Evolutionary conservation across 2,888 invertebrate species (phyloP), one percentile per base, ranked within the genome.

Genomic region (Laothoe populi): DNA sequence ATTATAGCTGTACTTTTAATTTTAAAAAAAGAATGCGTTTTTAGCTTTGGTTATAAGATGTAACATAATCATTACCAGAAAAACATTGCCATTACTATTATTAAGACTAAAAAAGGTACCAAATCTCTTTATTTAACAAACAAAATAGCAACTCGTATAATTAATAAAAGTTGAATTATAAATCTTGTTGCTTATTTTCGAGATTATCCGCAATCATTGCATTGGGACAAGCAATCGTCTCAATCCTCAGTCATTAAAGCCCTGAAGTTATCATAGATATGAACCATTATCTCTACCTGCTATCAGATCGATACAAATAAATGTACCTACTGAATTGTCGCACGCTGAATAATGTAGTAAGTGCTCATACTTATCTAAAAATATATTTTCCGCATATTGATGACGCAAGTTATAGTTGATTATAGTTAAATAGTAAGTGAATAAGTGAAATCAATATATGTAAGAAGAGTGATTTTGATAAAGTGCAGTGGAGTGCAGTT

Each of bases 271-370:
- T 86, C 84, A 66, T 65, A 75, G 79, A 81, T 79, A 83, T 70
- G 70, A 72, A 64, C 67, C 67, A 69, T 79, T 85, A 87, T 86
- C 86, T 74, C 67, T 72, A 66, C 69, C 66, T 68, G 70, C 62
- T 81, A 83, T 82, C 82, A 77, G 79, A 86, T 88, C 87, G 84
- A 87, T 87, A 86, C 71, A 66, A 69, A 71, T 74, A 65, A 70
- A 70, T 72, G 68, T 71, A 72, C 70, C 61, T 69, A 66, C 68
- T 66, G 63, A 72, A 70, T 72, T 67, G 71, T 49, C 60, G 7
- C 42, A 53, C 63, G 60, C 60, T 67, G 59, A 64, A 60, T 59
- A 35, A 59, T 48, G 21, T 38, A 35, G 38, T 60, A 38, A 46
- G 46, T n/a, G 45, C 35, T 21, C 16, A 46, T 38, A 46, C 46